Evolutionary conservation across 1,140 invertebrate species (phyloP), one percentile per base, ranked within the genome.

Genomic region (Saccostrea glomerata): DNA sequence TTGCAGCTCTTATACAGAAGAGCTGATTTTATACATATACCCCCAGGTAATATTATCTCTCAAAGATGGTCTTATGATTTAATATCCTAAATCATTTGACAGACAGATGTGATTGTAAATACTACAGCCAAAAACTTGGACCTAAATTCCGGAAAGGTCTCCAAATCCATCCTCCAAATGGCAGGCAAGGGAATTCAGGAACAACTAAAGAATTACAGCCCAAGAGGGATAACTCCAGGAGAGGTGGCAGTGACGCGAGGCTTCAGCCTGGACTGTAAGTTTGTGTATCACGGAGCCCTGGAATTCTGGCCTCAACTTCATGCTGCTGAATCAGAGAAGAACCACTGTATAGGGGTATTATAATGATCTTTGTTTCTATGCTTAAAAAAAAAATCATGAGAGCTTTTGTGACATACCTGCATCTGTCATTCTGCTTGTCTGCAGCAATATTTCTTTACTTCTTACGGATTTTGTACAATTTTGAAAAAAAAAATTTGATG

Each of bases 31-130:
- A 36, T 36, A 36, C 2, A 36, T 36, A 36, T 36, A 36, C 30
- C 30, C 30, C 30, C 2, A 2, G 30, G 9, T 47, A 47, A 47
- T 47, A 47, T 47, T 47, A 47, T 47, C 47, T 9, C 47, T 47
- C 47, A 3, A 7, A 47, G 47, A 47, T 47, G 40, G 40, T 47
- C 40, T 47, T 3, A 47, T 47, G 47, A 47, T 47, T 47, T 47
- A 0, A 47, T 47, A 47, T 47, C 47, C 47, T 36, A 17, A n/a
- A 36, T 30, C 36, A 20, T 54, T 84, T 54, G 17, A 2, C 23
- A 89, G 89, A 70, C 58, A 60, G 88, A 87, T 83, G 86, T 82
- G 0, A 89, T 90, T 77, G 90, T 90, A 20, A 90, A 90, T 60
- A 88, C 87, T 5, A 77, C 86, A 47, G 23, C 73, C 15, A 55